phyloP scores from a whole-genome alignment of 2,797 vertebrate genomes.

The Oreochromis grahami region DNA sequence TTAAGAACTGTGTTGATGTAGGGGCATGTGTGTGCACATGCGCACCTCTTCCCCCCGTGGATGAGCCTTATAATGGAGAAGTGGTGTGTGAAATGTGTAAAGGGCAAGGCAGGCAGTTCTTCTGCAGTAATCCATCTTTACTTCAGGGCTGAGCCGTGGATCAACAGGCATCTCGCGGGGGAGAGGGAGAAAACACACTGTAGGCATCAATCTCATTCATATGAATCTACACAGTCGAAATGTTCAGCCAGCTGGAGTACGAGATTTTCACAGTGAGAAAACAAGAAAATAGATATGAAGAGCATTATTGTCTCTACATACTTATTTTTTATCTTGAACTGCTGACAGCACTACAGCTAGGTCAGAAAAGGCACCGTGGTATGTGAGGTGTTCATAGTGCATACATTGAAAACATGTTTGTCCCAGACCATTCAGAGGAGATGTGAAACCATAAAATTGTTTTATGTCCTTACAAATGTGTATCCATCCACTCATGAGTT shows the following conservation, averaged over 20 bases:
- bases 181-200: constrained; percentile 36
- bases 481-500: constrained; percentile 20
- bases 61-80: constrained; percentile 65
- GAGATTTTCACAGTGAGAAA: constrained; percentile 40
- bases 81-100: constrained; percentile 65
- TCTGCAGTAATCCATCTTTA: constrained; percentile 74
- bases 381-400: background rate
- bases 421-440: constrained; percentile 4
- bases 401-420: background rate
- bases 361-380: background rate
- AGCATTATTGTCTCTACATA: constrained; percentile 10
- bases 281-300: constrained; percentile 21
- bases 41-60: constrained; percentile 4
- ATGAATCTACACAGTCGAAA: constrained; percentile 27
- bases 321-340: background rate
- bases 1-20: constrained; percentile 36
- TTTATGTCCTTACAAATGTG: constrained; percentile 15
- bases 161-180: constrained; percentile 62
- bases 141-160: constrained; percentile 52
- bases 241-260: constrained; percentile 17
- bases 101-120: constrained; percentile 66
- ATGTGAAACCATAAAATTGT: background rate
- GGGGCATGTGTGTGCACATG: background rate
- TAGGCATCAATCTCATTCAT: constrained; percentile 49
- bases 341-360: background rate